Percentiles rank a stretch among this genome's conserved stretches.
Evolutionary conservation across 2,888 invertebrate genomes (phyloP).

Genomic region (Sinopyrophorus schimmeli): DNA sequence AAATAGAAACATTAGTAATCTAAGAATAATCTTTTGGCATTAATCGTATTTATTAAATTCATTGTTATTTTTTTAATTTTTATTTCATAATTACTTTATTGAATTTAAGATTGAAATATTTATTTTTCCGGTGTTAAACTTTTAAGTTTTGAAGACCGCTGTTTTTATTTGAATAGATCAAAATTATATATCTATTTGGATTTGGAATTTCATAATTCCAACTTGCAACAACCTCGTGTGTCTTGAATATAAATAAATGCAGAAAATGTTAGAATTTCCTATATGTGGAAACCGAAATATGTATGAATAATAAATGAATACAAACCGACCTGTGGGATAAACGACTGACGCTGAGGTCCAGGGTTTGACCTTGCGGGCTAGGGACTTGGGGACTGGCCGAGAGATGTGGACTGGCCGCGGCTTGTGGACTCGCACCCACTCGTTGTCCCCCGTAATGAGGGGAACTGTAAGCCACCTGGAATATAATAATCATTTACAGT

Average conservation of each 20-base stretch:
- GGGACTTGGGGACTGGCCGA: slow-evolving; percentile 84
- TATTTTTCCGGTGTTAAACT: too few relatives aligned
- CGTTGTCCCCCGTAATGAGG: slow-evolving; percentile 75
- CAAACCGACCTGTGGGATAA: slow-evolving; percentile 75
- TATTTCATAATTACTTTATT: too few relatives aligned
- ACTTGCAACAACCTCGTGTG: too few relatives aligned
- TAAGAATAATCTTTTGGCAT: too few relatives aligned
- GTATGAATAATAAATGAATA: slow-evolving; percentile 28
- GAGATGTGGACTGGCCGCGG: slow-evolving; percentile 81
- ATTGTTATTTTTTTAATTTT: too few relatives aligned
- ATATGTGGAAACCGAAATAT: slow-evolving; percentile 15
- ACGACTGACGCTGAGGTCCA: slow-evolving; percentile 86
- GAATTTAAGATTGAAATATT: too few relatives aligned
- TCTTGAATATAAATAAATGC: slow-evolving; percentile 22
- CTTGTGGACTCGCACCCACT: slow-evolving; percentile 79
- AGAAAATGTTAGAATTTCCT: slow-evolving; percentile 12
- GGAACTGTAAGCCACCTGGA: slow-evolving; percentile 75
- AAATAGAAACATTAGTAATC: too few relatives aligned
- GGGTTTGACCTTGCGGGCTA: slow-evolving; percentile 87
- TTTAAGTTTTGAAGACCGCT: too few relatives aligned
- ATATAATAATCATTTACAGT: slow-evolving; percentile 47
- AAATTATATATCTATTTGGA: too few relatives aligned
- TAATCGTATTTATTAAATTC: too few relatives aligned
- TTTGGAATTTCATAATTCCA: too few relatives aligned
- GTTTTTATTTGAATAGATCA: too few relatives aligned